Evolutionary conservation across 2,113 vertebrate genomes (phyloP).

Genomic region (Sula dactylatra): DNA sequence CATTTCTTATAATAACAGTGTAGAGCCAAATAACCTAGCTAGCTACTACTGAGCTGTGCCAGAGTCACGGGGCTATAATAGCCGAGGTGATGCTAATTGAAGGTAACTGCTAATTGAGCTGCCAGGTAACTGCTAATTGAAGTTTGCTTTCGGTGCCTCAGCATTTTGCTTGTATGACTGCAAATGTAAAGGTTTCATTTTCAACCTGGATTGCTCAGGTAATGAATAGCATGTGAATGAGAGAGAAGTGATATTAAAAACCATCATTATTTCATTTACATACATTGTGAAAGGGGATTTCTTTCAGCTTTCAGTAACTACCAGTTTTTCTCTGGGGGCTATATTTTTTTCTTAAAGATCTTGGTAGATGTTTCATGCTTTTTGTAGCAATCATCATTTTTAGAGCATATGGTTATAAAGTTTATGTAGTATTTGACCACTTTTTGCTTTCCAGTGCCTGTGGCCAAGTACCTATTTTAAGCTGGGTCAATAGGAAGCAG

Average conservation of each 20-base stretch:
- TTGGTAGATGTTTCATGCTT: neutral
- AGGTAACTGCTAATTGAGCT: slow-evolving; percentile 20
- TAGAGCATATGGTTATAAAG: neutral
- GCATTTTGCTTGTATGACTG: neutral
- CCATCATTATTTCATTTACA: neutral
- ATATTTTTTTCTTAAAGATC: neutral
- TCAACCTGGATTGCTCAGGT: neutral
- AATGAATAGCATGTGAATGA: neutral
- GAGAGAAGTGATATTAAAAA: neutral
- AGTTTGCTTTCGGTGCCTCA: neutral
- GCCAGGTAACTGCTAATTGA: slow-evolving; percentile 11
- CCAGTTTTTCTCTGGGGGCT: neutral
- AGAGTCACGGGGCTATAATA: neutral
- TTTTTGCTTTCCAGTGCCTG: neutral
- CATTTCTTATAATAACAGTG: slow-evolving; percentile 17
- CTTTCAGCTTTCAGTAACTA: neutral
- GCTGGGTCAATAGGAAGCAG: neutral
- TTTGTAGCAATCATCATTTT: neutral
- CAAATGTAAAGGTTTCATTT: neutral
- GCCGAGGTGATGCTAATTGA: neutral
- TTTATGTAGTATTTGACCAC: neutral
- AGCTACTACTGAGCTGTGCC: neutral
- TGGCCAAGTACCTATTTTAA: neutral
- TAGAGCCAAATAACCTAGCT: neutral
- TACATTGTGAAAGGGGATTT: neutral